A percentile compares a stretch with the other conserved stretches of the same genome.
Conservation (phyloP, 1,140 invertebrate genomes). For the Temnothorax curvispinosus region DNA sequence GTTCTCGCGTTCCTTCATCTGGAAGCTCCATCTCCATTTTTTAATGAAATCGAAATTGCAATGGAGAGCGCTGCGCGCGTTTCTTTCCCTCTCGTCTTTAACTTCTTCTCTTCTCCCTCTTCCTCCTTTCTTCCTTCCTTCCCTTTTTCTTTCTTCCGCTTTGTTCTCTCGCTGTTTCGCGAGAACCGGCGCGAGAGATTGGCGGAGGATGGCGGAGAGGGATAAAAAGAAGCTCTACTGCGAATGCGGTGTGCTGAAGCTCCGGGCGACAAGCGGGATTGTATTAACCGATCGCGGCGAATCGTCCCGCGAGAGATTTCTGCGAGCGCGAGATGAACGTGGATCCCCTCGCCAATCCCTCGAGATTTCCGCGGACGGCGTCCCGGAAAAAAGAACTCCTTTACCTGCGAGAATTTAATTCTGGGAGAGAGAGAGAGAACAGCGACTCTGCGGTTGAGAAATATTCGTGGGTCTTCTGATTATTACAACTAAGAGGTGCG, state of each 20-base stretch:
- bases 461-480: background rate
- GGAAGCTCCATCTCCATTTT: slow-evolving; percentile 76
- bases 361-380: slow-evolving; percentile 38
- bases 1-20: slow-evolving; percentile 68
- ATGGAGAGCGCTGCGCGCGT: slow-evolving; percentile 43
- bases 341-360: slow-evolving; percentile 23
- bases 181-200: background rate
- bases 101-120: slow-evolving; percentile 18
- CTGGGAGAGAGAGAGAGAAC: background rate
- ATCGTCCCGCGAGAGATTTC: slow-evolving; percentile 60
- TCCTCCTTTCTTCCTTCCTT: slow-evolving; percentile 1
- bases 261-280: slow-evolving; percentile 66
- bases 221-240: slow-evolving; percentile 43
- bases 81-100: slow-evolving; percentile 35
- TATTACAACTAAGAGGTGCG: background rate
- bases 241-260: slow-evolving; percentile 41
- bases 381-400: slow-evolving; percentile 29
- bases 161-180: slow-evolving; percentile 43
- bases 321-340: slow-evolving; percentile 39
- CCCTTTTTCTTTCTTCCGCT: slow-evolving; percentile 3
- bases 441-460: background rate
- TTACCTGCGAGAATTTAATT: slow-evolving; percentile 33
- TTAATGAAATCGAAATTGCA: slow-evolving; percentile 78
- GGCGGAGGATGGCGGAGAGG: background rate
- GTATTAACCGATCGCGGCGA: slow-evolving; percentile 67